phyloP scores from a whole-genome alignment of 2,113 vertebrate genomes.

The Nesoenas mayeri region DNA sequence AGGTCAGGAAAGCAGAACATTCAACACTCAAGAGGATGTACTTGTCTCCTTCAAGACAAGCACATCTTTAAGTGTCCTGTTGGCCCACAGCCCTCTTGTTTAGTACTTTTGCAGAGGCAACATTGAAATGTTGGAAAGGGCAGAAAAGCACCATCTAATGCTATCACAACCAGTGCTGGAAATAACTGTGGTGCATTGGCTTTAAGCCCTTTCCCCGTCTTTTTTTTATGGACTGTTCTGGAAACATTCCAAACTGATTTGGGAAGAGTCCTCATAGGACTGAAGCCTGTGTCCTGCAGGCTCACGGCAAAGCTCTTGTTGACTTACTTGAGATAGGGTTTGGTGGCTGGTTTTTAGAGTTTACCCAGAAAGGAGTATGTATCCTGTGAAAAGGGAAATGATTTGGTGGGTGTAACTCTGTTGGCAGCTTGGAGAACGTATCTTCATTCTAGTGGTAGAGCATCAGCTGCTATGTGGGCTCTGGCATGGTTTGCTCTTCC shows the following conservation, averaged over 20 bases:
- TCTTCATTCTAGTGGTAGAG: too few species aligned
- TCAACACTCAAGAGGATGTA: neutral
- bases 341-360: neutral
- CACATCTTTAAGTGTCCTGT: neutral
- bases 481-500: neutral
- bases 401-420: neutral
- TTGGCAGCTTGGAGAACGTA: accelerated
- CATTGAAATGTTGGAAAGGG: neutral
- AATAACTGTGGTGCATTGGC: accelerated
- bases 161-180: neutral
- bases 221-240: neutral
- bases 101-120: neutral
- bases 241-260: neutral
- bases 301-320: neutral
- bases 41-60: neutral
- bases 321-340: neutral
- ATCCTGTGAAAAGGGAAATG: neutral
- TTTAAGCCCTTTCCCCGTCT: neutral
- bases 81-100: neutral
- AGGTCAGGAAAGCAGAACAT: neutral
- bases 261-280: neutral
- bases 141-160: neutral
- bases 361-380: neutral
- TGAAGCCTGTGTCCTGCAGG: neutral
- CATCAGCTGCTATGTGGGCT: neutral